Percentiles rank a stretch among this genome's conserved stretches.
Conservation (phyloP, 2,888 invertebrate species). For the Drosophila fulvimacula region DNA sequence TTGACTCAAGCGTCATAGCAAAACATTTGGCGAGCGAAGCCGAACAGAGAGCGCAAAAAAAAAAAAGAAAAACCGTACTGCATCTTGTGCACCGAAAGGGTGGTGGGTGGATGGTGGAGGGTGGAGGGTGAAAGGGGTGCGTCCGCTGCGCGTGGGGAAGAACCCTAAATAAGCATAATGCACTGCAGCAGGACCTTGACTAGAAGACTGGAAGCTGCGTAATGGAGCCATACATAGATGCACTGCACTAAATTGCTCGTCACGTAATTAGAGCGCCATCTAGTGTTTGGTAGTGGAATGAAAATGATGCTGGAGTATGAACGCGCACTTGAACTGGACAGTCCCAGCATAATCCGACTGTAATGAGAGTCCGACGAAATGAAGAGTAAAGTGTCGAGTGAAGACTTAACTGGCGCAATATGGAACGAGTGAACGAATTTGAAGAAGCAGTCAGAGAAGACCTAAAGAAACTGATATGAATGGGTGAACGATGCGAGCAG, state of each 20-base stretch:
- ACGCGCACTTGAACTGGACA: not conserved
- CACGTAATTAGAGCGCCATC: slow-evolving; percentile 49
- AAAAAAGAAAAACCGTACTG: slow-evolving; percentile 28
- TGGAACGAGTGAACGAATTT: not conserved
- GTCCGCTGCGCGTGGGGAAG: not conserved
- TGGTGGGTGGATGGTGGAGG: not conserved
- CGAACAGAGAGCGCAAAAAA: slow-evolving; percentile 22
- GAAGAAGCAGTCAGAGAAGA: not conserved
- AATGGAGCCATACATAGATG: slow-evolving; percentile 47
- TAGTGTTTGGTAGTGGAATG: slow-evolving; percentile 3
- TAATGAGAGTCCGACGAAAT: slow-evolving; percentile 11
- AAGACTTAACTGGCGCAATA: not conserved
- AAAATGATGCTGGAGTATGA: not conserved
- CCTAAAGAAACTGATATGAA: not conserved
- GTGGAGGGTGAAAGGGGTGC: not conserved
- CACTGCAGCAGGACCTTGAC: slow-evolving; percentile 58
- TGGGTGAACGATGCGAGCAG: not conserved
- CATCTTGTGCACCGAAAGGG: not conserved
- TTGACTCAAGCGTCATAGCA: slow-evolving; percentile 81
- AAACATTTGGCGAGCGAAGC: slow-evolving; percentile 67
- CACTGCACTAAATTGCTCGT: slow-evolving; percentile 29
- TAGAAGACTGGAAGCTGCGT: slow-evolving; percentile 35
- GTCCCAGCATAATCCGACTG: not conserved
- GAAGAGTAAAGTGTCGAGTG: not conserved
- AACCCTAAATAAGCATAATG: slow-evolving; percentile 65